Percentiles rank a stretch among this genome's conserved stretches.
phyloP scores from a whole-genome alignment of 2,888 invertebrate species.

The Sycophila texana region DNA sequence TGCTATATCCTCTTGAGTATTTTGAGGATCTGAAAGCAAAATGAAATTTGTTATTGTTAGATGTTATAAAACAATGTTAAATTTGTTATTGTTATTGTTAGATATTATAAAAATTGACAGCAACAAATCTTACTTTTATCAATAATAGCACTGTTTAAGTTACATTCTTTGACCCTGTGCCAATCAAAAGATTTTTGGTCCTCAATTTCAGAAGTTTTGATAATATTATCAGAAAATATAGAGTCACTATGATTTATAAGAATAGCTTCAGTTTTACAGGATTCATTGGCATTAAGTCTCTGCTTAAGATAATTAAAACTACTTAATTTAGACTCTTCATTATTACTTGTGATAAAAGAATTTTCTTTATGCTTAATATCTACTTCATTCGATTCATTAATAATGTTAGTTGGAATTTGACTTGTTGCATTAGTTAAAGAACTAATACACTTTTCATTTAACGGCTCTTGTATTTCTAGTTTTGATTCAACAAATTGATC shows the following conservation, averaged over 20 bases:
- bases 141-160: neutral
- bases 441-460: conserved; percentile 26
- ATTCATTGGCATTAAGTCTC: conserved; percentile 9
- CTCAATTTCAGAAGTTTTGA: neutral
- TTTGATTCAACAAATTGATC: conserved; percentile 19
- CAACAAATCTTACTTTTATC: conserved; percentile 8
- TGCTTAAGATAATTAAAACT: neutral
- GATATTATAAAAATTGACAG: neutral
- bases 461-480: conserved; percentile 11
- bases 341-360: conserved; percentile 21
- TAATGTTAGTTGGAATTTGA: conserved; percentile 38
- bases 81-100: neutral
- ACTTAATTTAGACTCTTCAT: neutral
- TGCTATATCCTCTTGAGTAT: no score
- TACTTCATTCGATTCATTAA: conserved; percentile 23
- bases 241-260: conserved; percentile 6
- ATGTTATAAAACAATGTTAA: neutral
- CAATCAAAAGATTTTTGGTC: neutral
- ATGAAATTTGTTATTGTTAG: neutral
- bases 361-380: conserved; percentile 21
- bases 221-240: conserved; percentile 42
- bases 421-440: conserved; percentile 22
- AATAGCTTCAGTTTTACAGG: neutral
- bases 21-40: neutral
- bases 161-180: neutral